Percentiles rank a stretch among this genome's conserved stretches.
Conservation (phyloP, 2,113 vertebrate genomes). For the Progne subis region DNA sequence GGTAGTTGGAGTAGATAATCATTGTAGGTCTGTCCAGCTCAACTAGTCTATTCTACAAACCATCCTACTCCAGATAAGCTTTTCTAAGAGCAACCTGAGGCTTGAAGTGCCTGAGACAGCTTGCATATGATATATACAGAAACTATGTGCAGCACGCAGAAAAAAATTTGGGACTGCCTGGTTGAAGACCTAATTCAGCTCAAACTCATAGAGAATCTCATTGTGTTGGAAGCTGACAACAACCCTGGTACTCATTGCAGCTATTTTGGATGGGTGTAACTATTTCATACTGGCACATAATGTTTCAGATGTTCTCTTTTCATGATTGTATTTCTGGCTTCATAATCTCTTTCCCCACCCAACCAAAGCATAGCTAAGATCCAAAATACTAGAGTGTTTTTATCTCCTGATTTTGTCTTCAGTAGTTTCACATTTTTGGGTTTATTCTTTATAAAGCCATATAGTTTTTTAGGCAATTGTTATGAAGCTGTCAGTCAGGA, state of each 20-base stretch:
- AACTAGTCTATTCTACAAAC: not conserved
- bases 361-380: not conserved
- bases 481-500: not conserved
- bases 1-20: not conserved
- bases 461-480: not conserved
- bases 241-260: not conserved
- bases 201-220: not conserved
- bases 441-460: not conserved
- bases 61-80: not conserved
- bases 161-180: not conserved
- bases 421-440: not conserved
- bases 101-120: not conserved
- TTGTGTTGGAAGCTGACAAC: not conserved
- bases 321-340: not conserved
- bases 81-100: not conserved
- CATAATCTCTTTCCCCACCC: not conserved
- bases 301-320: not conserved
- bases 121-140: not conserved
- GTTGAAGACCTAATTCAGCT: not conserved
- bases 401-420: not conserved
- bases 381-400: not conserved
- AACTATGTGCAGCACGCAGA: fast-evolving
- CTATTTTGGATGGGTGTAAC: not conserved
- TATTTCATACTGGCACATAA: not conserved
- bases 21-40: not conserved